Evolutionary conservation across 2,888 invertebrate species (phyloP), one percentile per base, ranked within the genome.

Genomic region (Meteorus colon): DNA sequence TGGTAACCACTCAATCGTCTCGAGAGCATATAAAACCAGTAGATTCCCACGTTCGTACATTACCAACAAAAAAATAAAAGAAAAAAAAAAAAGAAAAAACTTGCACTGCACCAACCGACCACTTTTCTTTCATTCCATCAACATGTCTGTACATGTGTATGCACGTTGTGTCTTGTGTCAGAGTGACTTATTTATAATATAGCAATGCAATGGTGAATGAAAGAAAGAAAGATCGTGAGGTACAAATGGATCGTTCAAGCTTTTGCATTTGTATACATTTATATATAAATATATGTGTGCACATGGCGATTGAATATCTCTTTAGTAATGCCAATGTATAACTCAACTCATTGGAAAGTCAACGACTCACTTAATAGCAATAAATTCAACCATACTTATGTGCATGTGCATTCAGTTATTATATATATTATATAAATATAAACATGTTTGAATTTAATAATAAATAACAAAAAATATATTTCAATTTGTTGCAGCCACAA

Each of bases 401-500:
- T 62, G 14, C 31, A 14, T n/a, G 29, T 41, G 12, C 41, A 8
- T 8, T 2, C 41, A 41, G 12, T 62, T n/a, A 27, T 60, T 60
- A 27, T 60, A 4, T n/a, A 31, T 34, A 31, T 62, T 31, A 31
- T 16, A 31, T 14, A 62, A 62, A 31, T 16, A 31, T 14, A 62
- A 62, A 31, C 16, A 34, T 31, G 19, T 60, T 29, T 24, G 12
- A 27, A 27, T 19, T 60, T 60, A 14, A 27, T 60, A 24, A 27
- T 60, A 12, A 34, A 34, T 12, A 34, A 31, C 12, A 63, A n/a
- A 24, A 1, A 24, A 34, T 65, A 34, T 63, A 51, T 51, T 19
- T 48, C 24, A 14, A 65, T 80, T 70, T 75, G 60, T 90, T 91
- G n/a, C 91, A 94, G 93, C 94, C 94, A 14, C 93, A 94, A 86